Percentiles rank a stretch among this genome's conserved stretches.
Evolutionary conservation across 2,797 vertebrate species (phyloP).

Genomic region (Natrix natrix): DNA sequence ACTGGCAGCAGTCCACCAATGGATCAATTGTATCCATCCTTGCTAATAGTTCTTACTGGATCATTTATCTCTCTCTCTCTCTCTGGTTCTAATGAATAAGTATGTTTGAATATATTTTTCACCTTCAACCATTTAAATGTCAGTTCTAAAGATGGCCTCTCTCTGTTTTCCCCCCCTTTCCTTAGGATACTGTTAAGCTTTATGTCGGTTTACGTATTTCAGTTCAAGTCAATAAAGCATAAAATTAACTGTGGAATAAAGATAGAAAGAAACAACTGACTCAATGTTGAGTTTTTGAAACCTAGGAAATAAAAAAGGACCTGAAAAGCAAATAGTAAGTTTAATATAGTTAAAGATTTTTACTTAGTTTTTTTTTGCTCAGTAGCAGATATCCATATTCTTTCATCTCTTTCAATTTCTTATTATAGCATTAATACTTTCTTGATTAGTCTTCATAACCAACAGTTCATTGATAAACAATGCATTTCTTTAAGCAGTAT

Average conservation of each 20-base stretch:
- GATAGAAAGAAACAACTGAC: conserved; percentile 23
- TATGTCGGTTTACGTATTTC: conserved; percentile 3
- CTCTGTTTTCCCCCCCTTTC: not conserved
- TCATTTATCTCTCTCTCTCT: not conserved
- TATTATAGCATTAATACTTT: conserved; percentile 8
- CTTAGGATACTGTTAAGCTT: not conserved
- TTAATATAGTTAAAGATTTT: not conserved
- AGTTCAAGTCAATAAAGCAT: conserved; percentile 5
- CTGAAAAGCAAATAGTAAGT: conserved; percentile 13
- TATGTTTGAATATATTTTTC: conserved; percentile 44
- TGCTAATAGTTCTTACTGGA: not conserved
- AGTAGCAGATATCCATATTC: conserved; percentile 4
- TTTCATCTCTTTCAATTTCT: not conserved
- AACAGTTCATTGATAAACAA: not conserved
- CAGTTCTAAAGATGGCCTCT: conserved; percentile 11
- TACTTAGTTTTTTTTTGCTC: conserved; percentile 26
- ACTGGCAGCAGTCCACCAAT: no score
- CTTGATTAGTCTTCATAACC: not conserved
- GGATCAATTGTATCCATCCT: not conserved
- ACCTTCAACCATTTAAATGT: conserved; percentile 31
- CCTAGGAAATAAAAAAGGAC: conserved; percentile 29
- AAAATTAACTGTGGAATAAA: conserved; percentile 18
- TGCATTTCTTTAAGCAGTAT: not conserved
- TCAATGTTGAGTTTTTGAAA: not conserved
- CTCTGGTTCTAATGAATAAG: conserved; percentile 31